Evolutionary conservation across 2,888 invertebrate genomes (phyloP).

Genomic region (Ceramica pisi): DNA sequence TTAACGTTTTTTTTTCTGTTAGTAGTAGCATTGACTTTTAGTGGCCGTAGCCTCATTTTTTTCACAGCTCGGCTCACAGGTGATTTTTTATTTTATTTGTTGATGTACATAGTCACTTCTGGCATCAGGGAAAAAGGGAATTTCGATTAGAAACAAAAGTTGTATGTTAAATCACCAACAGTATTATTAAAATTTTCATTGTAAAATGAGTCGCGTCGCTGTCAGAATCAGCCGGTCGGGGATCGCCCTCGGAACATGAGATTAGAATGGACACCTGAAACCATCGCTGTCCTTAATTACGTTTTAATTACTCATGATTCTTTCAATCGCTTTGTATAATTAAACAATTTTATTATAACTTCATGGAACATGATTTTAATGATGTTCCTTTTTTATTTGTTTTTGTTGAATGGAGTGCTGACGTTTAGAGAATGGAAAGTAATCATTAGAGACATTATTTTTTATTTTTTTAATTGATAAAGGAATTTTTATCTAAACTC

Average conservation of each 20-base stretch:
- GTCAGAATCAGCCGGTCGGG: slow-evolving; percentile 63
- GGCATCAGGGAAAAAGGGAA: too few species aligned
- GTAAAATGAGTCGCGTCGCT: slow-evolving; percentile 21
- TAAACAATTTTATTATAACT: slow-evolving; percentile 58
- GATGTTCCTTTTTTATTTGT: slow-evolving; percentile 2
- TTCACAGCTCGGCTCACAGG: not conserved
- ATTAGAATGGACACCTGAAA: slow-evolving; percentile 82
- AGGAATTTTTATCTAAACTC: too few species aligned
- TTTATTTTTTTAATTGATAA: too few species aligned
- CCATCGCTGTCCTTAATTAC: slow-evolving; percentile 77
- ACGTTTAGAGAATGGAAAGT: not conserved
- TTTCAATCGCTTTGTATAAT: slow-evolving; percentile 67
- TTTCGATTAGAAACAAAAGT: not conserved
- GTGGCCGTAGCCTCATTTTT: not conserved
- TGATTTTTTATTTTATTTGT: not conserved
- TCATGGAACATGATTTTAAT: slow-evolving; percentile 33
- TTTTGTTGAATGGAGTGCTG: not conserved
- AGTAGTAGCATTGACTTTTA: not conserved
- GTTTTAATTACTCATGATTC: slow-evolving; percentile 79
- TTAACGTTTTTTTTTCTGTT: too few species aligned
- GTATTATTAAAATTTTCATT: slow-evolving; percentile 15
- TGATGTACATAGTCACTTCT: not conserved
- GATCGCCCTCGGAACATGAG: slow-evolving; percentile 68
- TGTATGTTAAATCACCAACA: not conserved
- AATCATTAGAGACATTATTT: too few species aligned